Percentiles rank a stretch among this genome's conserved stretches.
Conservation (phyloP, 1,140 invertebrate genomes). For the Pseudomyrmex dendroicus region DNA sequence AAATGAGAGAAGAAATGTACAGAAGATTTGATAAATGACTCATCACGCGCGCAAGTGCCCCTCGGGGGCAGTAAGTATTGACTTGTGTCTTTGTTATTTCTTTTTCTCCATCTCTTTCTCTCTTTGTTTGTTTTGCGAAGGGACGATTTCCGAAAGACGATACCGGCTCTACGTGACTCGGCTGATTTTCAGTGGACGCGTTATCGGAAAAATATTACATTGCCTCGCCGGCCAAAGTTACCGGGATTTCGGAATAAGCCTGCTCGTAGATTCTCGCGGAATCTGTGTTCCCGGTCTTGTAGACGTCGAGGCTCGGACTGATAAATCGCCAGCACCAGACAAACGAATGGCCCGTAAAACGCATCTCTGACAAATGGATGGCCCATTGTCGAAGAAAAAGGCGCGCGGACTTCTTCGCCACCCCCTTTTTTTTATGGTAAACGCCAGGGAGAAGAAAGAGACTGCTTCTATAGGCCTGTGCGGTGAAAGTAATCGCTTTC, state of each 20-base stretch:
- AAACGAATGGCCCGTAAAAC: conserved; percentile 59
- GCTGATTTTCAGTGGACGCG: neutral
- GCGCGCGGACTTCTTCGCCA: conserved; percentile 18
- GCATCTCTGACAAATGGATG: conserved; percentile 60
- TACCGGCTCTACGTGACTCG: conserved; percentile 5
- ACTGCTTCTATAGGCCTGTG: conserved; percentile 9
- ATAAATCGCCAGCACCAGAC: conserved; percentile 55
- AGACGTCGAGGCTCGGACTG: conserved; percentile 50
- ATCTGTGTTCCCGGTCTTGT: conserved; percentile 60
- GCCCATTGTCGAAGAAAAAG: conserved; percentile 54
- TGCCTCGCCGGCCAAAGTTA: conserved; percentile 19
- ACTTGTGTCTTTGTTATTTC: no score
- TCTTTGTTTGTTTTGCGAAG: neutral
- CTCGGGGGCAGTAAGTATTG: neutral
- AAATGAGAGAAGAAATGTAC: conserved; percentile 28
- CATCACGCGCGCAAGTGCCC: neutral
- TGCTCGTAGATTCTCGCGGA: conserved; percentile 43
- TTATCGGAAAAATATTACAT: conserved; percentile 35
- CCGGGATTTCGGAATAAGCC: conserved; percentile 25
- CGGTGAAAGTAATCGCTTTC: conserved; percentile 19
- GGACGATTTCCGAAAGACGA: neutral
- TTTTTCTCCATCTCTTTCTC: no score
- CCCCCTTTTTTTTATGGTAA: conserved; percentile 34
- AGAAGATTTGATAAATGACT: conserved; percentile 50
- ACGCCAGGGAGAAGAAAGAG: neutral